Evolutionary conservation across 2,888 invertebrate species (phyloP), one percentile per base, ranked within the genome.

Genomic region (Deilephila porcellus): DNA sequence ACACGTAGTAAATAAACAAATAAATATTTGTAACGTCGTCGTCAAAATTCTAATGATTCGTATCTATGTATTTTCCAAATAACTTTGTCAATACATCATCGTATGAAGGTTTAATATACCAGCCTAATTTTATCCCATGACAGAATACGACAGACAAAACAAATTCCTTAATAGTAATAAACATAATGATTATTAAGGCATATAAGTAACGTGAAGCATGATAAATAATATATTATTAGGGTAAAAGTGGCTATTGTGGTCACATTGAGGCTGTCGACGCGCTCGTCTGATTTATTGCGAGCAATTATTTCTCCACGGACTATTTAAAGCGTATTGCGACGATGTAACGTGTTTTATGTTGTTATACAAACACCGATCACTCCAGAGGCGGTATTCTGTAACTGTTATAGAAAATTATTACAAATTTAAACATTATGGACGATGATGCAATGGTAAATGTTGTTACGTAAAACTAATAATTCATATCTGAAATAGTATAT

Each of bases 251-350:
- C 83, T 83, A 85, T 86, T 87, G 88, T 91, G 90, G 82, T 88
- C 83, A 78, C 82, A 85, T 91, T 91, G 92, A 88, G 88, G 90
- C 91, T 90, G 91, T 92, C 90, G 88, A 81, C 87, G 88, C 85
- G 85, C 85, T 85, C 86, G 89, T 88, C 89, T 93, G 93, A 93
- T 93, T 92, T 91, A 93, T 90, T 74, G 85, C 78, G 70, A 81
- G 84, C 86, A 86, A 91, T 93, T 89, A 90, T 85, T 89, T 63
- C 52, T 64, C 17, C 34, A 88, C 87, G 86, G 86, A 88, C 88
- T 78, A 79, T 81, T 80, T 78, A 80, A 79, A 77, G 52, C 67
- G 67, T 25, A 45, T 29, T 25, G 78, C 76, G 81, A 75, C 75
- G 76, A 75, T 74, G 74, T 79, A 82, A 82, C 84, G 83, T 82